Conservation (phyloP, 2,888 invertebrate genomes). For the Lumbricus terrestris region DNA sequence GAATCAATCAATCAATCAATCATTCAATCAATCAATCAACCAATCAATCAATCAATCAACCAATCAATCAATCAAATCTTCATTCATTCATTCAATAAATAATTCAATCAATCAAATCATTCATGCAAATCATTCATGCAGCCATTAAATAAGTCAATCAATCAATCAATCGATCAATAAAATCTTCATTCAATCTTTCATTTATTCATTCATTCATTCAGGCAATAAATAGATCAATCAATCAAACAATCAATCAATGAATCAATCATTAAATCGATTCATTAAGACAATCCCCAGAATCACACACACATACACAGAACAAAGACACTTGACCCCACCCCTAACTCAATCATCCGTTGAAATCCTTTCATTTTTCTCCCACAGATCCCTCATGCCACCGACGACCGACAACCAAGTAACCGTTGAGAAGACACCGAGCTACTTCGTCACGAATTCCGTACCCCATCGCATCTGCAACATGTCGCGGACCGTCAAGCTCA, state of each 20-base stretch:
- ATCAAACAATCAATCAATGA: background rate
- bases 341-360: too few species aligned
- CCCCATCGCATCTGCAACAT: conserved; percentile 78
- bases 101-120: too few species aligned
- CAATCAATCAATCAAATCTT: background rate
- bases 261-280: too few species aligned
- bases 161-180: background rate
- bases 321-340: too few species aligned
- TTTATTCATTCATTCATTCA: background rate
- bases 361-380: background rate
- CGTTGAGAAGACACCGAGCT: conserved; percentile 90
- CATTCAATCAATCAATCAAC: too few species aligned
- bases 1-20: too few species aligned
- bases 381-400: conserved; percentile 80
- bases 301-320: too few species aligned
- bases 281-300: too few species aligned
- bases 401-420: conserved; percentile 82
- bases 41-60: background rate
- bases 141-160: background rate
- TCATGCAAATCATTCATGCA: too few species aligned
- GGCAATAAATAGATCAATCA: background rate
- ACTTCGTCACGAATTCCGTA: conserved; percentile 83
- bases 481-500: conserved; percentile 77
- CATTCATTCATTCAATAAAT: background rate
- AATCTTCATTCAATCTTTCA: background rate